phyloP scores from a whole-genome alignment of 2,113 vertebrate genomes.

The Xenopus laevis region DNA sequence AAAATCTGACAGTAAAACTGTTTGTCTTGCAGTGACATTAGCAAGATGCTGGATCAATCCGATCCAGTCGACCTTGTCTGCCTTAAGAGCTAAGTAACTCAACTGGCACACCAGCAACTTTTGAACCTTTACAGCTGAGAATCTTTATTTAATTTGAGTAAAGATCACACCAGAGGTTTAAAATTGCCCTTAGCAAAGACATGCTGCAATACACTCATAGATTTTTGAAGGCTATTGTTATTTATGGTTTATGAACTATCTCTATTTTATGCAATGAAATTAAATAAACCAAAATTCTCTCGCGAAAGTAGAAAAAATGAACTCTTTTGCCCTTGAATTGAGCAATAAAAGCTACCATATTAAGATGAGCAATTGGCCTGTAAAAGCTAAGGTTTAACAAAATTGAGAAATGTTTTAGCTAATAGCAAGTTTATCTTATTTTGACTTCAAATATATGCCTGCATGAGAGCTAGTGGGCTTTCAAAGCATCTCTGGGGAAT shows the following conservation, averaged over 20 bases:
- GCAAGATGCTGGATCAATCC: constrained; percentile 54
- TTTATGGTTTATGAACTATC: constrained; percentile 55
- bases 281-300: constrained; percentile 56
- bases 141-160: constrained; percentile 69
- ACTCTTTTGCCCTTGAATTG: constrained; percentile 44
- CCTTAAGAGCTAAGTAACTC: constrained; percentile 57
- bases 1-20: background rate
- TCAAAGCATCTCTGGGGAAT: too few relatives aligned
- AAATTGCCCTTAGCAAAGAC: constrained; percentile 61
- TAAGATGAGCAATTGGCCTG: constrained; percentile 3
- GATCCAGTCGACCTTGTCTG: constrained; percentile 53
- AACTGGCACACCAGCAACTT: constrained; percentile 59
- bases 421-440: background rate
- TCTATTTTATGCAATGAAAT: constrained; percentile 55
- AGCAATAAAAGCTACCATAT: constrained; percentile 6
- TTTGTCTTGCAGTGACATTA: constrained; percentile 47
- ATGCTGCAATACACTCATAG: constrained; percentile 39
- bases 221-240: constrained; percentile 53
- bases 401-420: background rate
- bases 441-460: background rate
- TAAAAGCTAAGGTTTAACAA: background rate
- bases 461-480: too few relatives aligned
- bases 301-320: constrained; percentile 50
- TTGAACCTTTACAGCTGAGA: constrained; percentile 59
- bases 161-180: constrained; percentile 56